Evolutionary conservation across 2,113 vertebrate species (phyloP), one percentile per base, ranked within the genome.

Genomic region (Menura novaehollandiae): DNA sequence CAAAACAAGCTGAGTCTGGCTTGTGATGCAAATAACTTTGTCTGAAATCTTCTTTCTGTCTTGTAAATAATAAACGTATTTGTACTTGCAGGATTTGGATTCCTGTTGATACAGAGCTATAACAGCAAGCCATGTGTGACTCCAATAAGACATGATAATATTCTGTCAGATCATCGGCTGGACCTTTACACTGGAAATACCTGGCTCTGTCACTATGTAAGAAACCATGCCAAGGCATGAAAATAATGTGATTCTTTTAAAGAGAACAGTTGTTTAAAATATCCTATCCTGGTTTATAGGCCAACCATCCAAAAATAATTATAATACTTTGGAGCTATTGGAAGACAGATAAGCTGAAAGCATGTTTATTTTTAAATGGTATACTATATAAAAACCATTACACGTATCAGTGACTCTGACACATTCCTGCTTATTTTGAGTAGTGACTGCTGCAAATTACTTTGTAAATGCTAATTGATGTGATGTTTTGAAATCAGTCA

Each of bases 141-240:
- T 96, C 60, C 75, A 96, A 5, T 35, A 90, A 85, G 95, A 90
- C 90, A 95, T 88, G 91, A 94, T 90, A 92, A 91, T 96, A 92
- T 90, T 95, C 88, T 95, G 75, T 96, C 93, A 96, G 93, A 82
- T 96, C 95, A 90, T 96, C 68, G 6, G 39, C 59, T 95, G 88
- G 96, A 90, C 71, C 72, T 84, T 88, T 71, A 80, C 37, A 64
- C 67, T 96, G 92, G 82, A 97, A 96, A 96, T 94, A 96, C 88
- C 90, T 96, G 95, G 90, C 95, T 90, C 82, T 77, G 35, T 90
- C 51, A 62, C 35, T 69, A 10, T 17, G 46, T 47, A 67, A 69
- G 39, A 91, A 97, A 82, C 77, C 64, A 67, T 74, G 92, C 91
- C 96, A 96, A 97, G 52, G 82, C 93, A 96, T 90, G 93, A 95